Base-by-base conservation (phyloP, 2,888 invertebrate species). In the Netelia melanura region DNA sequence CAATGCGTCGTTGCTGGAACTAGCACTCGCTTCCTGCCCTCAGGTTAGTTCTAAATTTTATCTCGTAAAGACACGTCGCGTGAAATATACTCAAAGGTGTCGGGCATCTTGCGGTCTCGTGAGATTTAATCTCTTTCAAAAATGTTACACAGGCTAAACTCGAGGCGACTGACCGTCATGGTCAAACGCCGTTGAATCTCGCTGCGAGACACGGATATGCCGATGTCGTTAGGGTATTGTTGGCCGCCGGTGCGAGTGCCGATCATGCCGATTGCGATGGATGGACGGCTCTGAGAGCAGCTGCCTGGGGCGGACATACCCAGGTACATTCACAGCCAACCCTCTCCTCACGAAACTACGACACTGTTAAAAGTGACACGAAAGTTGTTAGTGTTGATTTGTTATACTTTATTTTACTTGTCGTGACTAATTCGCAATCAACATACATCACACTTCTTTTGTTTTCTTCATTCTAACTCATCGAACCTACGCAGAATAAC, bases 221-320 rank as follows among this genome's bases (percentile, higher is more conserved):
- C 2, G 96, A 96, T 84, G 96, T 97, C 2, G 97, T 97, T 0
- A 96, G 95, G 89, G 95, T 97, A 70, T 93, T 96, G 64, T 90
- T 95, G 0, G 95, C 95, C 83, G 95, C 96, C 11, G 96, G 96
- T 21, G 96, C 97, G 2, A 95, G 96, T 91, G 96, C 96, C 0
- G 97, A 97, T 94, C 97, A 97, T 91, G 96, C 97, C 8, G 97
- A 97, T 94, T 95, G 96, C 71, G 98, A 98, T 91, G 98, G 98
- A 48, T 98, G 98, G 98, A 98, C 98, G 48, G 97, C 98, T 14
- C 94, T 98, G 67, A 94, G 98, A 79, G 98, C 98, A 3, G 98
- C 98, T 23, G 98, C 98, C 11, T 99, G 98, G 98, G 98, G 98
- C 68, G 99, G 99, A 0, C 98, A 99, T 91, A 97, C 97, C 0